Evolutionary conservation across 2,888 invertebrate species (phyloP), one percentile per base, ranked within the genome.

Genomic region (Carabus problematicus): DNA sequence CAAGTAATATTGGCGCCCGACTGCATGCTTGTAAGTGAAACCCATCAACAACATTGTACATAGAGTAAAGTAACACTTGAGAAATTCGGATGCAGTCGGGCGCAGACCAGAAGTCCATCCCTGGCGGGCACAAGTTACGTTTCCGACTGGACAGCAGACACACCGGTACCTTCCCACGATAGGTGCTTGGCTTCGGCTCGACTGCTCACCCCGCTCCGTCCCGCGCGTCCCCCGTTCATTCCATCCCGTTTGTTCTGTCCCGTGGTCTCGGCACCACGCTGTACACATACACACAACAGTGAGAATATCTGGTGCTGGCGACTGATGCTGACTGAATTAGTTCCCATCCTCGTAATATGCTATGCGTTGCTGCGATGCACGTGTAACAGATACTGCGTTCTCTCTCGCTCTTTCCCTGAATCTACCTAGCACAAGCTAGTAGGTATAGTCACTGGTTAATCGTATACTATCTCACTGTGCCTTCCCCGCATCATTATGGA

Each of bases 111-210:
- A 59, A 59, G 40, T n/a, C 59, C 8, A 14, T n/a, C 14, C 18
- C 59, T 40, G 16, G n/a, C n/a, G n/a, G n/a, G 9, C 16, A 41
- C 18, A 41, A 41, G 39, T 62, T n/a, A 12, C 16, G 52, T 52
- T 52, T 52, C 62, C 62, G 52, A 41, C 62, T 12, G 52, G 52
- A 19, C 52, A 12, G 49, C 49, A 7, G 12, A 59, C 59, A 14
- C 9, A 16, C 43, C 58, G 58, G 56, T 64, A 64, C 72, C 74
- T 74, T 75, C 75, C 75, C 72, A 74, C 74, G 74, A 74, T 70
- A 70, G 75, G 72, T 73, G 72, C 71, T 72, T 73, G 45, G 77
- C 49, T 72, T 55, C 70, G 60, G 55, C 60, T 55, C 67, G 49
- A 45, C 71, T 58, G 18, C 59, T 49, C 61, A 40, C 60, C 71